Evolutionary conservation across 2,113 vertebrate genomes (phyloP), one percentile per base, ranked within the genome.

Genomic region (Anseranas semipalmata): DNA sequence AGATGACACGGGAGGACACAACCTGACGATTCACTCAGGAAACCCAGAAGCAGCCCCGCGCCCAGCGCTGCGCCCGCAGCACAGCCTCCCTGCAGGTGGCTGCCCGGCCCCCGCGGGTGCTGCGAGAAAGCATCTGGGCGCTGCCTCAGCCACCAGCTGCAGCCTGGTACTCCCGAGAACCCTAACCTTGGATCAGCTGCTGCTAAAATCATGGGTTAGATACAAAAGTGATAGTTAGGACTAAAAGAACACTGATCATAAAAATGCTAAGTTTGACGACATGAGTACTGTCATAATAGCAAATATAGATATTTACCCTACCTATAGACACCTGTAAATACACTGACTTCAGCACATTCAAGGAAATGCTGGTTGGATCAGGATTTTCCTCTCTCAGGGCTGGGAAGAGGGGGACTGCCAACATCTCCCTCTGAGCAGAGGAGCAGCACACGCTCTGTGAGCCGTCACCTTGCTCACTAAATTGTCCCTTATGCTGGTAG

Each of bases 281-380:
- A 15, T 9, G 27, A 58, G 20, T 37, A 30, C 58, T 37, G 12
- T 7, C 37, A 20, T 20, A 27, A 25, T 32, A 58, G 39, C 28
- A 7, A 63, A 63, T 12, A 45, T 8, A 35, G 14, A 8, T 30
- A 46, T 46, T 39, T 58, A 81, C 9, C 19, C 33, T 48, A 37
- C 9, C 15, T 12, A 27, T 2, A 74, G 33, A 32, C 10, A 32
- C 20, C 46, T 0, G 0, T 10, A 50, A 35, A 35, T 19, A 28
- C 11, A 7, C 41, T 15, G 27, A 33, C 32, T 50, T 43, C 37
- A 33, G 55, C 2, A 27, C 32, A 7, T 12, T 15, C 55, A 30
- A 37, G 32, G 15, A 68, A 63, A n/a, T 28, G 43, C 41, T 25
- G 30, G 30, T 7, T 33, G 11, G 50, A 20, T 39, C n/a, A 4